Evolutionary conservation across 2,888 invertebrate species (phyloP).

Genomic region (Cryptocheilus praepositus): DNA sequence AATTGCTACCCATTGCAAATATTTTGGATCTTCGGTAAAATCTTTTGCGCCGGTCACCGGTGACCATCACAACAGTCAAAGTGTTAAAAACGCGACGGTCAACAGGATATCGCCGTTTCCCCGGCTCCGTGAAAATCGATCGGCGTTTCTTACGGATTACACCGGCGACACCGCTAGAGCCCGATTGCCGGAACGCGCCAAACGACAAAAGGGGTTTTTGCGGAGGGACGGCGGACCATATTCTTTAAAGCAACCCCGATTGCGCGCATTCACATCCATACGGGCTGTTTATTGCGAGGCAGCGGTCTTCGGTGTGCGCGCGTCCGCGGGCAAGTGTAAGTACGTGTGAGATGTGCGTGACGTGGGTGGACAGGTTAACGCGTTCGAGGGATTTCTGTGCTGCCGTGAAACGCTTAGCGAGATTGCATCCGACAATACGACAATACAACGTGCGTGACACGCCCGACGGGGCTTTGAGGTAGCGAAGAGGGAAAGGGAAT

Average conservation of each 20-base stretch:
- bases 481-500: slow-evolving; percentile 3
- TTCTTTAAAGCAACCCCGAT: slow-evolving; percentile 20
- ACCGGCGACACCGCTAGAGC: no score
- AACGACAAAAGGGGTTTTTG: slow-evolving; percentile 42
- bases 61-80: no score
- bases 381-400: slow-evolving; percentile 60
- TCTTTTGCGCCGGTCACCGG: no score
- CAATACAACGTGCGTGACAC: slow-evolving; percentile 73
- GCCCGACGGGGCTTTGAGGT: slow-evolving; percentile 67
- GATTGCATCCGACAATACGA: slow-evolving; percentile 74
- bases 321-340: neutral
- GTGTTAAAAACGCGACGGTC: no score
- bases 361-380: slow-evolving; percentile 71
- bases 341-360: slow-evolving; percentile 52
- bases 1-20: no score
- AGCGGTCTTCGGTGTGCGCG: neutral
- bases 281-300: neutral
- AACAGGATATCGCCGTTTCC: no score
- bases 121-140: neutral
- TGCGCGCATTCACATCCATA: neutral
- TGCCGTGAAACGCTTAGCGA: slow-evolving; percentile 73
- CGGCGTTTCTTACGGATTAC: neutral
- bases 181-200: slow-evolving; percentile 44
- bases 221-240: slow-evolving; percentile 39
- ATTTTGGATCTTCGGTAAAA: no score